Conservation (phyloP, 2,797 vertebrate genomes). For the Otolemur crassicaudatus region DNA sequence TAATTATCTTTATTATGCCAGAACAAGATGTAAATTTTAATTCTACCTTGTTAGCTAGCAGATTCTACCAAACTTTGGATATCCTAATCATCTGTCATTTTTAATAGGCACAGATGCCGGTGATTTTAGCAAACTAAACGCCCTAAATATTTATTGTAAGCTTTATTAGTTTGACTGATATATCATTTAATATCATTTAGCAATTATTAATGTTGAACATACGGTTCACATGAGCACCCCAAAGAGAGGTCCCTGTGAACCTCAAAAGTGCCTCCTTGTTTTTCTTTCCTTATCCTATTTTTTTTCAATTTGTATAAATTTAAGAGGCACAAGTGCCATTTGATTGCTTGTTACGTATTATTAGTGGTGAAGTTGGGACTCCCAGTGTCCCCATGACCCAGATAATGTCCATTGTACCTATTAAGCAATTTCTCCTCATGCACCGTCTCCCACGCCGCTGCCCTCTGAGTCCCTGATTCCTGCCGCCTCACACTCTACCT, state of each 20-base stretch:
- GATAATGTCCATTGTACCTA: no score
- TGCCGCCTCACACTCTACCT: no score
- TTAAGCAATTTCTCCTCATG: no score
- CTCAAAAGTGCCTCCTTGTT: neutral
- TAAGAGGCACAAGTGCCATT: no score
- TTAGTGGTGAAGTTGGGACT: no score
- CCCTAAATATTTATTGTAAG: constrained; percentile 80
- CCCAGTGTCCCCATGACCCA: no score
- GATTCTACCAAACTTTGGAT: constrained; percentile 88
- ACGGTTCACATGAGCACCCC: neutral
- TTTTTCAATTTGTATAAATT: neutral
- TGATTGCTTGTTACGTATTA: no score
- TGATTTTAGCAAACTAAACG: constrained; percentile 83
- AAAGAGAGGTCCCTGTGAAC: neutral
- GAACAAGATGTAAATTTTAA: constrained; percentile 90
- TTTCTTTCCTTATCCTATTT: neutral
- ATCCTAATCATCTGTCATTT: constrained; percentile 89
- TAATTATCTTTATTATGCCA: constrained; percentile 87
- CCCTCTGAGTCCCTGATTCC: no score
- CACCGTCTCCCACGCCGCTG: no score
- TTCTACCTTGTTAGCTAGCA: constrained; percentile 88
- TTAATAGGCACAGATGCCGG: constrained; percentile 88
- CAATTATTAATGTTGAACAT: constrained; percentile 82
- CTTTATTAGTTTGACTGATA: constrained; percentile 87
- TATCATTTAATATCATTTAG: constrained; percentile 82